These are phyloP conservation scores for Turritopsis rubra DNA, from an alignment of 30 jellyfish, hydroid and myxozoan genomes.

Conservation along the genomic window DNA sequence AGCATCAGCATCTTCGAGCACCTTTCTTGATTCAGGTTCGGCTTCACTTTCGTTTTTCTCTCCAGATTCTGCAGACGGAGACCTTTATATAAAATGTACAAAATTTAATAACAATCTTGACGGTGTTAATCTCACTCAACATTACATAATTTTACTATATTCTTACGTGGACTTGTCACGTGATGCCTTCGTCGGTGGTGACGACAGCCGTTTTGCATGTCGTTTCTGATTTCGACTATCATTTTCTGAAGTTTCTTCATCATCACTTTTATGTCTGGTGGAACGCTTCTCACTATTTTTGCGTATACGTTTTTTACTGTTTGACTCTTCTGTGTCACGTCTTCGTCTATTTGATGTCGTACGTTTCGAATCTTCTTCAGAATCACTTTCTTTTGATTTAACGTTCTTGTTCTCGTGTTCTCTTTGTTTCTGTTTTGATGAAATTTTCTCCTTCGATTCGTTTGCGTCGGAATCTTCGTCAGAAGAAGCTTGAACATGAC, in stretches of 20 bases:
- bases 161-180: neutral
- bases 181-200: neutral
- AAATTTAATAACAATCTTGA: too few relatives aligned
- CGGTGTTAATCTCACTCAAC: too few relatives aligned
- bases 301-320: neutral
- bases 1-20: neutral
- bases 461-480: neutral
- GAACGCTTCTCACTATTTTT: neutral
- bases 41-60: neutral
- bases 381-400: neutral
- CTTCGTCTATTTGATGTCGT: neutral
- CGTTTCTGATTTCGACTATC: neutral
- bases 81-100: neutral
- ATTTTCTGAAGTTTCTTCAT: neutral
- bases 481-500: neutral
- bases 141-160: neutral
- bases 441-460: neutral
- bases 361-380: neutral
- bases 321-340: slow-evolving; percentile 10
- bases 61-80: neutral
- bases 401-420: neutral
- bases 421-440: neutral
- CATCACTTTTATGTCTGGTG: neutral
- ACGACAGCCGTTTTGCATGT: neutral
- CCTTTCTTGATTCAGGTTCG: neutral